Evolutionary conservation across 2,113 vertebrate genomes (phyloP).

Genomic region (Progne subis): DNA sequence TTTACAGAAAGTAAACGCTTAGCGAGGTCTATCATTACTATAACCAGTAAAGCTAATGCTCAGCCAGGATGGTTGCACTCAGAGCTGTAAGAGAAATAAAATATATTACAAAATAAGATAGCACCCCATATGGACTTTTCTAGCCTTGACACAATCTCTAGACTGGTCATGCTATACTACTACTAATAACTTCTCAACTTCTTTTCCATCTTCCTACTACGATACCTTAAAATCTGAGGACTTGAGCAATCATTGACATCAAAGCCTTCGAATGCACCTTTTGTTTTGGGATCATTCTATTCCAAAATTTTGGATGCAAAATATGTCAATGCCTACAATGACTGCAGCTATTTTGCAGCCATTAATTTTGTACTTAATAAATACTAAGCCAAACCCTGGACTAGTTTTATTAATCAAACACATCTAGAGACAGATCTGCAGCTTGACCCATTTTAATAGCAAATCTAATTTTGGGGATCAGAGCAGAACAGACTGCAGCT

Average conservation of each 20-base stretch:
- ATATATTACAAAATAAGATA: background rate
- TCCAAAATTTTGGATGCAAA: conserved; percentile 29
- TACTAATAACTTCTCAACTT: background rate
- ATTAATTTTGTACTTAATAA: conserved; percentile 61
- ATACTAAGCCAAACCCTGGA: conserved; percentile 35
- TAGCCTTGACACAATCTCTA: background rate
- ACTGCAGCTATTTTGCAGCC: conserved; percentile 26
- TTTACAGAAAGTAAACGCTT: background rate
- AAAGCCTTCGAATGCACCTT: conserved; percentile 18
- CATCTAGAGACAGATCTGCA: conserved; percentile 8
- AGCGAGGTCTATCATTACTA: background rate
- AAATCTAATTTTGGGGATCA: conserved; percentile 44
- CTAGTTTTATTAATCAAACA: conserved; percentile 44
- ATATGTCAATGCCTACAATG: conserved; percentile 9
- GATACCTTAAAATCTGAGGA: background rate
- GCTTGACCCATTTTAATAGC: conserved; percentile 14
- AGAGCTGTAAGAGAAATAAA: background rate
- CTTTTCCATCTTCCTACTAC: background rate
- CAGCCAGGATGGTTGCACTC: background rate
- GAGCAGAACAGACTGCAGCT: conserved; percentile 38
- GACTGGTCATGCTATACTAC: background rate
- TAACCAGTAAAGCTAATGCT: background rate
- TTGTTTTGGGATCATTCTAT: background rate
- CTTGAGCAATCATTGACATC: background rate
- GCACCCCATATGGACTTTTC: background rate